phyloP scores from a whole-genome alignment of 2,888 invertebrate genomes.

The Synanthedon tipuliformis region DNA sequence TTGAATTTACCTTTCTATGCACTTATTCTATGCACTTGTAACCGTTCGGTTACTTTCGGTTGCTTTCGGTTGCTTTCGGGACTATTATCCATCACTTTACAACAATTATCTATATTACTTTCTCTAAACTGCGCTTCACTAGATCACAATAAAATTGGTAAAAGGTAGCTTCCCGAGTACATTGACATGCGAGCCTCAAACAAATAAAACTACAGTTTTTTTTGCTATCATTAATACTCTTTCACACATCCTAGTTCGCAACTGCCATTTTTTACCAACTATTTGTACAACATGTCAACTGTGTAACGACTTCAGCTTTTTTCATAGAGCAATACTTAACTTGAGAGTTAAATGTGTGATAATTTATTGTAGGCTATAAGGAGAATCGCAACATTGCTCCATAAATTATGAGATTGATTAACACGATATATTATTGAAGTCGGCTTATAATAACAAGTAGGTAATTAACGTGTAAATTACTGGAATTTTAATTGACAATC shows the following conservation, averaged over 20 bases:
- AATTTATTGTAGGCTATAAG: conserved; percentile 22
- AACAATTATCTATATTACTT: too few relatives aligned
- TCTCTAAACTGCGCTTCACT: neutral
- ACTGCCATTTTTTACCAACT: neutral
- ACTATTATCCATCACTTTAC: too few relatives aligned
- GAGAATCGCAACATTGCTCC: conserved; percentile 12
- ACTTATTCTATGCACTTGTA: too few relatives aligned
- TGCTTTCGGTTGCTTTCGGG: too few relatives aligned
- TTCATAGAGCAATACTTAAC: neutral
- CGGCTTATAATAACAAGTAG: conserved; percentile 27
- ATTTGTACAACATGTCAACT: neutral
- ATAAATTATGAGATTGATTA: neutral
- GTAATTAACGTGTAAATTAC: conserved; percentile 35
- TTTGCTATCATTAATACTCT: neutral
- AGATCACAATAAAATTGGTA: neutral
- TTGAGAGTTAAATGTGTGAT: conserved; percentile 3
- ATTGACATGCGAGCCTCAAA: neutral
- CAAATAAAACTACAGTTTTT: neutral
- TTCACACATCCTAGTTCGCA: neutral
- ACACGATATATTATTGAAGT: conserved; percentile 17
- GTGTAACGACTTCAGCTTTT: neutral
- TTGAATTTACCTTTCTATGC: too few relatives aligned
- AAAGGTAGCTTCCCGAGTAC: neutral
- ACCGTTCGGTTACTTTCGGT: too few relatives aligned
- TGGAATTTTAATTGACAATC: conserved; percentile 49